Conservation (phyloP, 2,113 vertebrate genomes). For the Hippocampus abdominalis region DNA sequence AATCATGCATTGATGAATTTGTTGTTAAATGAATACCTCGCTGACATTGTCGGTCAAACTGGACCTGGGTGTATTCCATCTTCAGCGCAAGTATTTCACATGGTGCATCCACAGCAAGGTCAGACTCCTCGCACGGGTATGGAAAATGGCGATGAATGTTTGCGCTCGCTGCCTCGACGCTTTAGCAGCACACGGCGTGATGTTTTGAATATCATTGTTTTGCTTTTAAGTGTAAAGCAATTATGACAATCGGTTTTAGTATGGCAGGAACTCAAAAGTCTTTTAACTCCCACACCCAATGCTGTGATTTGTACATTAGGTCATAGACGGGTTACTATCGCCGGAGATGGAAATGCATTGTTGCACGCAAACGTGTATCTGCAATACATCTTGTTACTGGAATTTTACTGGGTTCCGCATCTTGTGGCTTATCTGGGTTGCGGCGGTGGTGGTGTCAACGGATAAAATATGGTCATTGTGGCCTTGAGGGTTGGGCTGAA, state of each 20-base stretch:
- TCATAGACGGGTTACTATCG: neutral
- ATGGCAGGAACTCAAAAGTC: constrained; percentile 2
- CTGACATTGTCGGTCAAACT: neutral
- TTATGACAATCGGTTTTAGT: neutral
- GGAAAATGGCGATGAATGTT: constrained; percentile 25
- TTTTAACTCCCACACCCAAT: neutral
- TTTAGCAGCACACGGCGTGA: neutral
- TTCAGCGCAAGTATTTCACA: neutral
- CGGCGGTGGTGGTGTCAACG: no score
- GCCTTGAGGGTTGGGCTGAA: neutral
- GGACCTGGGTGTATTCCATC: neutral
- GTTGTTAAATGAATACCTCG: neutral
- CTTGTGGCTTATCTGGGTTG: neutral
- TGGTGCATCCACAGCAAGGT: neutral
- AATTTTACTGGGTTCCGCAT: constrained; percentile 1
- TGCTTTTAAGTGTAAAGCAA: neutral
- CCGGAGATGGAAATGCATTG: neutral
- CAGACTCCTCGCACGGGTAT: constrained; percentile 18
- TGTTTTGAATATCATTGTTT: neutral
- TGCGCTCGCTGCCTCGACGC: neutral
- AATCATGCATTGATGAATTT: neutral
- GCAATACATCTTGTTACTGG: neutral
- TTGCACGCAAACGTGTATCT: neutral
- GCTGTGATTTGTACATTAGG: neutral
- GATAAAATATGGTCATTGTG: neutral